Evolutionary conservation across 2,888 invertebrate species (phyloP).

Genomic region (Drosophila mimica): DNA sequence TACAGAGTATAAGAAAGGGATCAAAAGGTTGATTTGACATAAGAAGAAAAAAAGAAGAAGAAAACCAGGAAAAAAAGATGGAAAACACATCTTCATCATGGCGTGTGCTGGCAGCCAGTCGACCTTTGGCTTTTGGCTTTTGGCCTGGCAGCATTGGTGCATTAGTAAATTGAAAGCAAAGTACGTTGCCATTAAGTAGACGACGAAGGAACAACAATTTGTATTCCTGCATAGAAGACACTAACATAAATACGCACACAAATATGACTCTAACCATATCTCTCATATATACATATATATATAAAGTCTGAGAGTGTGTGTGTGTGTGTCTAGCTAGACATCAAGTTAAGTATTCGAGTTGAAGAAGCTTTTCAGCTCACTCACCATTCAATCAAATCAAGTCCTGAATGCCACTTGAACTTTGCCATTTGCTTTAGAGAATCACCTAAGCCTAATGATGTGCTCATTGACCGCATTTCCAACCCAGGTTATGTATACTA

Average conservation of each 20-base stretch:
- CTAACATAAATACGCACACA: slow-evolving; percentile 59
- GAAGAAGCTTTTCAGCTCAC: slow-evolving; percentile 50
- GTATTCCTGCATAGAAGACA: slow-evolving; percentile 57
- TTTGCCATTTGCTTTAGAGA: slow-evolving; percentile 30
- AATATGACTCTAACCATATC: slow-evolving; percentile 6
- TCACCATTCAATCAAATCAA: slow-evolving; percentile 60
- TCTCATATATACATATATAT: not conserved
- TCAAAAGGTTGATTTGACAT: not conserved
- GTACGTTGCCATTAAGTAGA: slow-evolving; percentile 54
- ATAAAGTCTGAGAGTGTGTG: not conserved
- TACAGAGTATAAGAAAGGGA: not conserved
- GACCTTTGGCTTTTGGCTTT: slow-evolving; percentile 62
- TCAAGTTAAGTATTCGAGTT: slow-evolving; percentile 43
- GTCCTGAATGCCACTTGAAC: slow-evolving; percentile 48
- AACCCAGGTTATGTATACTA: not conserved
- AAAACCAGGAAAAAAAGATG: not conserved
- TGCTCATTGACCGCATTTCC: slow-evolving; percentile 52
- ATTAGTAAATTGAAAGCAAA: slow-evolving; percentile 79
- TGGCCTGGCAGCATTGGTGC: slow-evolving; percentile 58
- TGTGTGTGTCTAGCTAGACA: slow-evolving; percentile 36
- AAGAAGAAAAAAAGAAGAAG: not conserved
- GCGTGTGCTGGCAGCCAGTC: slow-evolving; percentile 55
- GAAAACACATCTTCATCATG: slow-evolving; percentile 46
- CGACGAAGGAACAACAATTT: slow-evolving; percentile 44
- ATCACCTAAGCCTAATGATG: slow-evolving; percentile 41